Base-by-base conservation (phyloP, 2,888 invertebrate genomes). In the Nemoura dubitans region DNA sequence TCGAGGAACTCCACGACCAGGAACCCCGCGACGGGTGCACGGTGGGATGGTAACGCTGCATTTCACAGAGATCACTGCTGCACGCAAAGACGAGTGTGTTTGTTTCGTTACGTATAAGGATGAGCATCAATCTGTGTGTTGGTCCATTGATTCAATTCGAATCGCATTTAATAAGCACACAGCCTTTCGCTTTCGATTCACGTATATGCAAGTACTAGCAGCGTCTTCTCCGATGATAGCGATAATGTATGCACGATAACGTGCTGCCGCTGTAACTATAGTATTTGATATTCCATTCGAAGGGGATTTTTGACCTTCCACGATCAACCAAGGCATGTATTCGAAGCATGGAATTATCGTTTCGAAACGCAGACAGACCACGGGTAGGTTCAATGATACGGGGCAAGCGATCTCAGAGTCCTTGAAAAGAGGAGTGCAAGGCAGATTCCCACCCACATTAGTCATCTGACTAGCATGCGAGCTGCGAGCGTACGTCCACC, bases 211-310 rank as follows among this genome's bases (percentile, higher is more conserved):
- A n/a, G n/a, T n/a, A n/a, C n/a, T n/a, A n/a, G 59, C 21, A 59
- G 36, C 59, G 21, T 59, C 59, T 3, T 59, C 59, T 59, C 21
- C 59, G 14, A 21, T 14, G 59, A 59, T 21, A 21, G 59, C 14
- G 21, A 59, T 59, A 59, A 59, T 59, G 14, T 59, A 59, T 59
- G 59, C 59, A 59, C 59, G 59, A 59, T 59, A 59, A 59, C 59
- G 59, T 59, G 59, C 59, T 2, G 16, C 14, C 14, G 16, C 16
- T 59, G 21, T 59, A 59, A 59, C 59, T 59, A 59, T 59, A 59
- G 59, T 59, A 59, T 59, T 59, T 59, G 59, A 59, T 59, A 59
- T 59, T 59, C 59, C 59, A 59, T 59, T 59, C 59, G 59, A 59
- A 59, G 59, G 59, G 59, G 59, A 59, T 59, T 59, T 59, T 59